Conservation (phyloP, 2,888 invertebrate genomes). For the Barypeithes pellucidus region DNA sequence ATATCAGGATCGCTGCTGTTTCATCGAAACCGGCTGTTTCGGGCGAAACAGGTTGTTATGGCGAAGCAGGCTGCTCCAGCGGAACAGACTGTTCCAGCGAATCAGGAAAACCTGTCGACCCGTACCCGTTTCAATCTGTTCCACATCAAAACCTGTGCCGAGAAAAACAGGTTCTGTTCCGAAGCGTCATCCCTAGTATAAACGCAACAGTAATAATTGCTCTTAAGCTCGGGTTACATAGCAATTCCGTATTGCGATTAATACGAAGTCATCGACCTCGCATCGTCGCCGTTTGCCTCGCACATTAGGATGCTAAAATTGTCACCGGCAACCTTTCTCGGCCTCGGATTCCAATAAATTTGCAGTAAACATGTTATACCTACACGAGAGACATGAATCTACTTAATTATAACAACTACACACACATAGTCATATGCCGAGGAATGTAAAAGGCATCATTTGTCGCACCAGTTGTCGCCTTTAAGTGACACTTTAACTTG, state of each 20-base stretch:
- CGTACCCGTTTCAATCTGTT: too few species aligned
- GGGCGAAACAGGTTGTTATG: too few species aligned
- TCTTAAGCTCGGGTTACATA: slow-evolving; percentile 45
- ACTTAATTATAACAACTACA: slow-evolving; percentile 66
- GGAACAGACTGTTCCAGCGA: too few species aligned
- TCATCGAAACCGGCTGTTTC: too few species aligned
- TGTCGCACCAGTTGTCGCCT: slow-evolving; percentile 27
- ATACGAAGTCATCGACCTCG: slow-evolving; percentile 51
- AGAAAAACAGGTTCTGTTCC: too few species aligned
- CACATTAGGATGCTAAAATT: slow-evolving; percentile 55
- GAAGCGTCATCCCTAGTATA: slow-evolving; percentile 42
- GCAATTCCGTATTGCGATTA: slow-evolving; percentile 50
- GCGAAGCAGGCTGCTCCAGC: too few species aligned
- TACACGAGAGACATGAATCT: slow-evolving; percentile 68
- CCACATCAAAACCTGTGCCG: too few species aligned
- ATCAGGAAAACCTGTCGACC: too few species aligned
- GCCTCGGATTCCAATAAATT: slow-evolving; percentile 66
- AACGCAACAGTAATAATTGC: slow-evolving; percentile 52
- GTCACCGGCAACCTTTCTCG: slow-evolving; percentile 61
- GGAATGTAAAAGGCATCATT: slow-evolving; percentile 23
- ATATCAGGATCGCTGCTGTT: too few species aligned
- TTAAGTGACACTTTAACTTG: slow-evolving; percentile 22
- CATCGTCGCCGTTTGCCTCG: slow-evolving; percentile 23
- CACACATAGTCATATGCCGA: slow-evolving; percentile 17
- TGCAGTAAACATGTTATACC: slow-evolving; percentile 68